These are phyloP conservation scores for Manduca sexta DNA, from an alignment of 1,140 invertebrate species.

Conservation along the genomic window DNA sequence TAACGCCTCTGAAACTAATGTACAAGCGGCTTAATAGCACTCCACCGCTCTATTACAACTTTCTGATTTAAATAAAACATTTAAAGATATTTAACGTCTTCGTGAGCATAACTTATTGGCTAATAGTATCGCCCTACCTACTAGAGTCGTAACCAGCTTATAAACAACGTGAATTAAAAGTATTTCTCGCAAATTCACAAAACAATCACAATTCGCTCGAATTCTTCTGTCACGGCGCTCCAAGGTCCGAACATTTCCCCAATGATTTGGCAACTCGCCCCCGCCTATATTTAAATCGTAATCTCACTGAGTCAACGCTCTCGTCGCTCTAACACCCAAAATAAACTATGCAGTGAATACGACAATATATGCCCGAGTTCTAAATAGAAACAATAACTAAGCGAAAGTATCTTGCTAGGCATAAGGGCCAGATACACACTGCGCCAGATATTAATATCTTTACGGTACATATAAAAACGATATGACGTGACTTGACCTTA, in stretches of 20 bases:
- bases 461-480: too few species aligned
- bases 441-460: too few species aligned
- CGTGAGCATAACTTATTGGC: too few species aligned
- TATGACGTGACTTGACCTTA: too few species aligned
- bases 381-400: slow-evolving; percentile 32
- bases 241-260: slow-evolving; percentile 47
- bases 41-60: too few species aligned
- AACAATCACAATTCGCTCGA: slow-evolving; percentile 46
- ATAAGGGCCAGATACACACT: too few species aligned
- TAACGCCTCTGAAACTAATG: too few species aligned
- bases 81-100: too few species aligned
- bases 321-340: slow-evolving; percentile 53
- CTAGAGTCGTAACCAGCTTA: too few species aligned
- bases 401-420: not conserved
- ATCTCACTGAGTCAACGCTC: slow-evolving; percentile 70
- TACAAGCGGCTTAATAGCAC: too few species aligned
- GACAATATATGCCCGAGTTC: slow-evolving; percentile 47
- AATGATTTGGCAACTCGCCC: slow-evolving; percentile 67
- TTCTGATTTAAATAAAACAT: too few species aligned
- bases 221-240: slow-evolving; percentile 28
- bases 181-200: slow-evolving; percentile 8
- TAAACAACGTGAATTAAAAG: not conserved
- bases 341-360: slow-evolving; percentile 55
- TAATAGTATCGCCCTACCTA: too few species aligned
- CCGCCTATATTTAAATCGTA: slow-evolving; percentile 70